Evolutionary conservation across 2,797 vertebrate genomes (phyloP), one percentile per base, ranked within the genome.

Genomic region (Atherinosoma microstoma): DNA sequence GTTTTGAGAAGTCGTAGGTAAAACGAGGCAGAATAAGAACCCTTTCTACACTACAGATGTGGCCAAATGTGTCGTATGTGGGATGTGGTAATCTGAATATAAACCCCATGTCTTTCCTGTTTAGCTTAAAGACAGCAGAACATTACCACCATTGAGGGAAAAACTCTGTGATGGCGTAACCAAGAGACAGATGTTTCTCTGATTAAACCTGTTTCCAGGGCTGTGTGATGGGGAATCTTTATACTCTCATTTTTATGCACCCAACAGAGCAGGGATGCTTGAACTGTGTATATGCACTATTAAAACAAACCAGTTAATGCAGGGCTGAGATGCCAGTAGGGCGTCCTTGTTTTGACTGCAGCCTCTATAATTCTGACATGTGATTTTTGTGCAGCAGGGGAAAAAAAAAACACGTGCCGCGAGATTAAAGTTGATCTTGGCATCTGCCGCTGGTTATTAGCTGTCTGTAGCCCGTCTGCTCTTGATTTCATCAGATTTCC

Each of bases 341-440:
- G 0, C 60, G 22, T 36, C 22, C 5, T 15, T 64, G 36, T 27
- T 42, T 9, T 29, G 12, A 29, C 36, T 16, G 27, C 53, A 29
- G 6, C 13, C 2, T 12, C 9, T 20, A 1, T 30, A n/a, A 22
- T 22, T 35, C 62, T 49, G 29, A 49, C 18, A 49, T 34, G 42
- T 49, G 51, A 66, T 12, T 42, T 12, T n/a, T 51, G 15, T 56
- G 51, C 64, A 42, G 11, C 16, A 16, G 16, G 5, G 6, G 11
- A 1, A 7, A 35, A 16, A 38, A 22, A 30, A 11, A 56, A 57
- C n/a, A 34, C 42, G 51, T 56, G 49, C 51, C 9, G 20, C 13
- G 51, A 63, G 59, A 56, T 70, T 42, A 72, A 42, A 30, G 56
- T 58, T 34, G 7, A 58, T 57, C 69, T 64, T 61, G 16, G n/a